Percentiles rank a stretch among this genome's conserved stretches.
Conservation (phyloP, 2,797 vertebrate species). For the Lepus townsendii region DNA sequence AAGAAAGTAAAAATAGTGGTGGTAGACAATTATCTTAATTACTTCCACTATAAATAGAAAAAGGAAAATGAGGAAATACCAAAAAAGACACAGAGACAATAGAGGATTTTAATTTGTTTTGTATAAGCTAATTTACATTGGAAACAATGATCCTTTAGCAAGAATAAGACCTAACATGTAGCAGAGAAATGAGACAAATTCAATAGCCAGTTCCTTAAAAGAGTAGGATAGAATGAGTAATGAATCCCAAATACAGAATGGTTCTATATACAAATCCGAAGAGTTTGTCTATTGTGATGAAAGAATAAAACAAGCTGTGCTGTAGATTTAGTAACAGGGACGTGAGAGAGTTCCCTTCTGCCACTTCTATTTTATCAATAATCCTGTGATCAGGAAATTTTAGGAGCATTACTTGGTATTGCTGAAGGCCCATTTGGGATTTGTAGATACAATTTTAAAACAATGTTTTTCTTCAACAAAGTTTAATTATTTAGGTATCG, state of each 20-base stretch:
- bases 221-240: not conserved
- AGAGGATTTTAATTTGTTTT: not conserved
- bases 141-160: not conserved
- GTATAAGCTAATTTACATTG: not conserved
- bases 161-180: not conserved
- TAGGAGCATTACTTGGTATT: not conserved
- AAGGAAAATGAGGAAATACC: not conserved
- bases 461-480: not conserved
- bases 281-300: not conserved
- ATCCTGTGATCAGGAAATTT: not conserved
- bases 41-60: not conserved
- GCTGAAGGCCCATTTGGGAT: not conserved
- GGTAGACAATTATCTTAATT: not conserved
- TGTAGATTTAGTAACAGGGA: not conserved
- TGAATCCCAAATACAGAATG: not conserved
- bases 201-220: not conserved
- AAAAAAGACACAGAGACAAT: not conserved
- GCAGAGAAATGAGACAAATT: not conserved
- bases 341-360: not conserved
- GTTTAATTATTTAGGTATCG: not conserved
- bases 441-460: not conserved
- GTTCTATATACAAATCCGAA: conserved; percentile 5
- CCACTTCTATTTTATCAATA: not conserved
- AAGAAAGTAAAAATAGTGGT: not conserved
- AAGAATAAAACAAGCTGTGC: not conserved